phyloP scores from a whole-genome alignment of 2,888 invertebrate genomes.

The Hemistola chrysoprasaria region DNA sequence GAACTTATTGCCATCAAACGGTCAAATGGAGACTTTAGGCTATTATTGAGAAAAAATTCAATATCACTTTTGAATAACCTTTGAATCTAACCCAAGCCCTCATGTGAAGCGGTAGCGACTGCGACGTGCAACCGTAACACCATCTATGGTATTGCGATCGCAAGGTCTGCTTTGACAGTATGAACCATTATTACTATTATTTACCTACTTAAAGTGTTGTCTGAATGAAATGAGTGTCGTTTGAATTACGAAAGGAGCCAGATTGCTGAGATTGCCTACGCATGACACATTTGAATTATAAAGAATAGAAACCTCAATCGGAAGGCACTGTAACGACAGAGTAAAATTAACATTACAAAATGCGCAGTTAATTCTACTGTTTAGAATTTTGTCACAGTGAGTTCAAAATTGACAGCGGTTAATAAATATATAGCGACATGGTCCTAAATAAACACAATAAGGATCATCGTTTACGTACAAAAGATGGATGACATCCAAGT shows the following conservation, averaged over 20 bases:
- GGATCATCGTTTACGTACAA: constrained; percentile 12
- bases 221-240: constrained; percentile 7
- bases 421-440: no score
- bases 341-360: constrained; percentile 29
- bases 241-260: constrained; percentile 27
- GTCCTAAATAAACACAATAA: constrained; percentile 16
- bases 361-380: constrained; percentile 8
- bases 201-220: constrained; percentile 4
- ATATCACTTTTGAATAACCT: no score
- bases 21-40: no score
- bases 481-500: constrained; percentile 15
- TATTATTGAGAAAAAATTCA: no score
- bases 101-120: no score
- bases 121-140: no score
- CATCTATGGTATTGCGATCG: no score
- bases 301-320: constrained; percentile 25
- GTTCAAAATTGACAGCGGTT: no score
- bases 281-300: constrained; percentile 28
- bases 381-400: constrained; percentile 3
- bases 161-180: no score
- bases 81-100: no score
- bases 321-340: constrained; percentile 24
- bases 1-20: no score
- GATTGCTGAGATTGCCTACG: constrained; percentile 26
- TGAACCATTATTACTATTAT: constrained; percentile 2